phyloP scores from a whole-genome alignment of 2,888 invertebrate genomes.

The Philaethria dido region DNA sequence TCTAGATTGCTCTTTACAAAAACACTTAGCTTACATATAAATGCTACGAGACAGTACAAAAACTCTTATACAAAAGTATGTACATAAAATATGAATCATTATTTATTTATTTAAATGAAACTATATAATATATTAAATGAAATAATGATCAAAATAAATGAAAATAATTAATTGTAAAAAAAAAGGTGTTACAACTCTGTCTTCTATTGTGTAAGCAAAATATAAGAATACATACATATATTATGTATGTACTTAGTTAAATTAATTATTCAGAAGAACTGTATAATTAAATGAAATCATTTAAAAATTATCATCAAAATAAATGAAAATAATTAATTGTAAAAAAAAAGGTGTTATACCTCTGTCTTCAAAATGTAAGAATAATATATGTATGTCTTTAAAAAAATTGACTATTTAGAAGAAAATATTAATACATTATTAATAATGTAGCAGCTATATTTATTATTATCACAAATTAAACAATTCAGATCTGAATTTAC shows the following conservation, averaged over 20 bases:
- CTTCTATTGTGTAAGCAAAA: too few species aligned
- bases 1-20: conserved; percentile 11
- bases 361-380: not conserved
- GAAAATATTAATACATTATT: too few species aligned
- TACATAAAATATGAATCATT: not conserved
- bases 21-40: not conserved
- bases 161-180: too few species aligned
- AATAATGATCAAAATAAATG: not conserved
- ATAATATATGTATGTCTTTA: too few species aligned
- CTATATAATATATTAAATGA: not conserved
- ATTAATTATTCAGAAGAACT: too few species aligned
- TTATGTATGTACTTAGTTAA: too few species aligned
- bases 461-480: not conserved
- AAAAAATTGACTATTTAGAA: too few species aligned
- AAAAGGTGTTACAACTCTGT: not conserved
- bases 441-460: not conserved
- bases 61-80: not conserved
- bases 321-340: too few species aligned
- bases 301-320: not conserved
- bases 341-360: not conserved
- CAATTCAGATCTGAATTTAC: not conserved
- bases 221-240: not conserved
- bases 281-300: too few species aligned
- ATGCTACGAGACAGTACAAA: conserved; percentile 16
- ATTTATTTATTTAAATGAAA: too few species aligned